phyloP scores from a whole-genome alignment of 2,797 vertebrate species.

The Macropodus opercularis region DNA sequence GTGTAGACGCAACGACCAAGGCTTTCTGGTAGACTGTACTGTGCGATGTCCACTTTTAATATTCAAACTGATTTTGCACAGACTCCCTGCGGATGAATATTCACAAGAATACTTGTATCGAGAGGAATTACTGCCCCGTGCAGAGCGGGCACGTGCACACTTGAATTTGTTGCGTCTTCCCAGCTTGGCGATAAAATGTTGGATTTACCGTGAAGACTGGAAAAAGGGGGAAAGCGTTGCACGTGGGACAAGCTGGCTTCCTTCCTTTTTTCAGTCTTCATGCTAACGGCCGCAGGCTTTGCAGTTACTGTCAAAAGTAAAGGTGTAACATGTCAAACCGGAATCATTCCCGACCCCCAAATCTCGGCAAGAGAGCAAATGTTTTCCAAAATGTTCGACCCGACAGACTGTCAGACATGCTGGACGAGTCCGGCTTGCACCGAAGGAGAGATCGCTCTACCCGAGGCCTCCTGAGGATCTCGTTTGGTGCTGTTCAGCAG shows the following conservation, averaged over 20 bases:
- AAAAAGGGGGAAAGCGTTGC: not conserved
- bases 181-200: conserved; percentile 15
- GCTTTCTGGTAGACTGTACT: conserved; percentile 8
- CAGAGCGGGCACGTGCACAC: not conserved
- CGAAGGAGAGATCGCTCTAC: not conserved
- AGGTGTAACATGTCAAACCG: not conserved
- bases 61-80: conserved; percentile 32
- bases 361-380: not conserved
- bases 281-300: not conserved
- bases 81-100: conserved; percentile 13
- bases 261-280: not conserved
- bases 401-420: not conserved
- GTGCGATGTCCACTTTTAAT: conserved; percentile 27
- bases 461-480: not conserved
- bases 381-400: not conserved
- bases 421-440: not conserved
- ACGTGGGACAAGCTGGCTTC: not conserved
- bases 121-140: conserved; percentile 12
- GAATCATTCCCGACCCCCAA: not conserved
- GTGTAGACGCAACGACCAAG: conserved; percentile 8
- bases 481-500: conserved; percentile 4
- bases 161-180: conserved; percentile 11
- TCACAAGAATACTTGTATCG: conserved; percentile 32
- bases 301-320: not conserved
- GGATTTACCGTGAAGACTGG: not conserved